Base-by-base conservation (phyloP, 2,113 vertebrate species). In the Brachyhypopomus gauderio region DNA sequence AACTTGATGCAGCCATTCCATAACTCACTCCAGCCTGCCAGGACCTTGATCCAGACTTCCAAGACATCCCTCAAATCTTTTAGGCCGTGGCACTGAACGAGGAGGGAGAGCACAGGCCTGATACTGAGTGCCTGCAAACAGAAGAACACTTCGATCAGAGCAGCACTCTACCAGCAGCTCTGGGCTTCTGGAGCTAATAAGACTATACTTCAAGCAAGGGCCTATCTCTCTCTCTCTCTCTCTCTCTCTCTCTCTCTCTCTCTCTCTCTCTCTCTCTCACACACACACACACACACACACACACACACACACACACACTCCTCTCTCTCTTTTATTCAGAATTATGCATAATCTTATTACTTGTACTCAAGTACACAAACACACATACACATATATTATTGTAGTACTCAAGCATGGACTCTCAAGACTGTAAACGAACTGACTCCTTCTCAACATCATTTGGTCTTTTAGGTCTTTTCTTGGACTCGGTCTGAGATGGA, bases 111-210 rank as follows among this genome's bases (percentile, higher is more conserved):
- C 77, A 83, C 77, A 83, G 73, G 73, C 74, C 77, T 45, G 72
- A 76, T 80, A 64, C 84, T 77, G 81, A 83, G 77, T 82, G 64
- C 77, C 59, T 58, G 67, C 77, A 72, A 71, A 85, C 84, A 83
- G 83, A 85, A 80, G 77, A 55, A 66, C 77, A 85, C 80, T 85
- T 83, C 77, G 80, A 83, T 83, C 84, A 83, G 64, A 19, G 19
- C 45, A 66, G 66, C 84, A 80, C 84, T 83, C 79, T 34, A 63
- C 67, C 81, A 74, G 81, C 71, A 71, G 72, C 83, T 77, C 80
- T 72, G 59, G 80, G n/a, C 72, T 83, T 72, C 59, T 74, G 63
- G 77, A 78, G 80, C 69, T 72, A 83, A 82, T 79, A 75, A 79
- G 76, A 75, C 20, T 36, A 52, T 36, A 64, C 34, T 81, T 59